phyloP scores from a whole-genome alignment of 2,797 vertebrate genomes.

The Trachops cirrhosus region DNA sequence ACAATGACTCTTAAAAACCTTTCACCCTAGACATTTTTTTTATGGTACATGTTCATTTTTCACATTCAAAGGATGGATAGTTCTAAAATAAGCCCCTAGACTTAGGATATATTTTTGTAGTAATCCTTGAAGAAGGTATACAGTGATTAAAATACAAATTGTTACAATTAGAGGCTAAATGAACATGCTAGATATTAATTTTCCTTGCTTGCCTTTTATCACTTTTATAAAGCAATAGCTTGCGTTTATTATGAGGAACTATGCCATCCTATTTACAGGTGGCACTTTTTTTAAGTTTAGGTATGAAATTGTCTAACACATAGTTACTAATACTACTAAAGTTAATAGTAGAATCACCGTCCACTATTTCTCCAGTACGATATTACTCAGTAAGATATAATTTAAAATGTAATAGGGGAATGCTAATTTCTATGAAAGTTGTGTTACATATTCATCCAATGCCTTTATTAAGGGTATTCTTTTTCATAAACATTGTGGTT shows the following conservation, averaged over 20 bases:
- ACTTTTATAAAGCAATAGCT: conserved; percentile 39
- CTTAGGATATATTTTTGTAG: conserved; percentile 66
- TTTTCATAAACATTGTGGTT: neutral
- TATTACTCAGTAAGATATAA: neutral
- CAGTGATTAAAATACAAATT: conserved; percentile 51
- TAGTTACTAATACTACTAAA: neutral
- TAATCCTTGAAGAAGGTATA: conserved; percentile 10
- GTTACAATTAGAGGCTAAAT: conserved; percentile 56
- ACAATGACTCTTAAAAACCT: conserved; percentile 75
- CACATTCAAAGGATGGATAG: conserved; percentile 74
- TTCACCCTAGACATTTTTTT: conserved; percentile 70
- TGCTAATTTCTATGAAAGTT: neutral
- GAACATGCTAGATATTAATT: conserved; percentile 63
- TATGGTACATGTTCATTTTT: conserved; percentile 75
- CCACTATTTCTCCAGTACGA: neutral
- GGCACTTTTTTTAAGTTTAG: neutral
- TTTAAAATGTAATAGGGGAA: neutral
- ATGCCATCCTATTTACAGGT: neutral
- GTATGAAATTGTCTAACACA: neutral
- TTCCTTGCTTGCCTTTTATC: conserved; percentile 60
- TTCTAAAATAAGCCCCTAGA: conserved; percentile 61
- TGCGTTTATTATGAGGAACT: neutral
- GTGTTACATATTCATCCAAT: neutral
- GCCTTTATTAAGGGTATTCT: neutral
- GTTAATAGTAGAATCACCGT: neutral